Evolutionary conservation across 2,888 invertebrate species (phyloP).

Genomic region (Nemurella pictetii): DNA sequence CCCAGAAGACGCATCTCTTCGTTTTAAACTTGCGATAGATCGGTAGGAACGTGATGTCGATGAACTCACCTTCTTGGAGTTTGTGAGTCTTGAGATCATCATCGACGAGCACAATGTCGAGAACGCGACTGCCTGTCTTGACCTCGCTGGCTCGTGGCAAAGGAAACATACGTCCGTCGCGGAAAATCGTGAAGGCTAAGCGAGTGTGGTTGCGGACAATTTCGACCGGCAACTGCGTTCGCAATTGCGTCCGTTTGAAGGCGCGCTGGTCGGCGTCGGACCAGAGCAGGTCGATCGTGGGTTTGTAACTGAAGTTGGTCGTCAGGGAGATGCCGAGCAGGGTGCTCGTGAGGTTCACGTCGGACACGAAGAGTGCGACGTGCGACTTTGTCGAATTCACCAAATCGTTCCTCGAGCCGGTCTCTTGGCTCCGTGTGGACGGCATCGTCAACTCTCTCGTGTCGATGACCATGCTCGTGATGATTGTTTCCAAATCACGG

Average conservation of each 20-base stretch:
- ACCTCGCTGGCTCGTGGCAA: not conserved
- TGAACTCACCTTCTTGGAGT: slow-evolving; percentile 38
- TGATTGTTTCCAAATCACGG: not conserved
- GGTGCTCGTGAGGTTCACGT: not conserved
- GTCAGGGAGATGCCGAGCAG: slow-evolving; percentile 1
- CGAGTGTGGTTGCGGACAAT: slow-evolving; percentile 29
- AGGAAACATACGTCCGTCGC: not conserved
- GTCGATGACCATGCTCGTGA: slow-evolving; percentile 5
- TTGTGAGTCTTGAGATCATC: slow-evolving; percentile 25
- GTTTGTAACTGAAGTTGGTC: not conserved
- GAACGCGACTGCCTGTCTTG: slow-evolving; percentile 46
- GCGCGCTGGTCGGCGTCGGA: not conserved
- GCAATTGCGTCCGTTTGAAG: not conserved
- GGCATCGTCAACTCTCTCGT: not conserved
- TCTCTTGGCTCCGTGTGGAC: too few relatives aligned
- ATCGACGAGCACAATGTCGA: slow-evolving; percentile 45
- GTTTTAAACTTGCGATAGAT: slow-evolving; percentile 12
- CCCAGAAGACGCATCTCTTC: slow-evolving; percentile 60
- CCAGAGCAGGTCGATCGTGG: not conserved
- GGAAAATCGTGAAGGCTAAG: slow-evolving; percentile 33
- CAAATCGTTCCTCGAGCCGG: too few relatives aligned
- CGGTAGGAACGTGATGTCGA: slow-evolving; percentile 42
- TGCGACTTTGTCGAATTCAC: not conserved
- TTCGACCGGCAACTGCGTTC: not conserved
- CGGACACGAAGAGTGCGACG: not conserved